Evolutionary conservation across 2,888 invertebrate genomes (phyloP), one percentile per base, ranked within the genome.

Genomic region (Drosophila differens): DNA sequence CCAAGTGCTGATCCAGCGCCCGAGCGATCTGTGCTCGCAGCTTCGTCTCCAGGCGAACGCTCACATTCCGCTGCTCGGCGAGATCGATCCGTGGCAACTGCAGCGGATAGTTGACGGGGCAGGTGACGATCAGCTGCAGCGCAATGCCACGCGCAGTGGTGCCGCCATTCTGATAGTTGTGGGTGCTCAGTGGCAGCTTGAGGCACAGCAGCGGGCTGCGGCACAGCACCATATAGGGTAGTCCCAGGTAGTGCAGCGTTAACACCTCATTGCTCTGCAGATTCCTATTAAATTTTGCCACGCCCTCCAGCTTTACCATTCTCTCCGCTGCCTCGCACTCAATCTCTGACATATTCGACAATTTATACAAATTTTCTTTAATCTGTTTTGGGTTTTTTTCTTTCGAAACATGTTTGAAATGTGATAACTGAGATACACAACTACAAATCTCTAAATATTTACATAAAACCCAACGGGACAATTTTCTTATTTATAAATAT

Each of bases 191-290:
- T 0, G 88, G 81, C 52, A 88, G 62, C 71, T 70, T 83, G 16
- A 88, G n/a, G 2, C 79, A 65, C 25, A 89, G 51, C 14, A 59
- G 19, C 0, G 90, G 81, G 0, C 37, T 49, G 0, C 89, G 86
- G 6, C 72, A 41, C 12, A 83, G n/a, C 4, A 89, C 84, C 69
- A 76, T 1, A 51, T 82, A 85, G 14, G 85, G 81, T 33, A 86
- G 32, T 7, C 87, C 89, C 68, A 87, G 58, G 9, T 89, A 87
- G 52, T 89, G 87, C 70, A 87, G 28, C 0, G 89, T 85, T 14
- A 77, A 58, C 54, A 88, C 70, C 62, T 88, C 90, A 10, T 83
- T 87, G 5, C 58, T 69, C 54, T 85, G 90, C 61, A 88, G 67
- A 51, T 81, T 68, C 7, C 47, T 51, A 28, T 74, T 73, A 19